A percentile compares a stretch with the other conserved stretches of the same genome.
phyloP scores from a whole-genome alignment of 1,140 invertebrate species.

The Zophobas morio region DNA sequence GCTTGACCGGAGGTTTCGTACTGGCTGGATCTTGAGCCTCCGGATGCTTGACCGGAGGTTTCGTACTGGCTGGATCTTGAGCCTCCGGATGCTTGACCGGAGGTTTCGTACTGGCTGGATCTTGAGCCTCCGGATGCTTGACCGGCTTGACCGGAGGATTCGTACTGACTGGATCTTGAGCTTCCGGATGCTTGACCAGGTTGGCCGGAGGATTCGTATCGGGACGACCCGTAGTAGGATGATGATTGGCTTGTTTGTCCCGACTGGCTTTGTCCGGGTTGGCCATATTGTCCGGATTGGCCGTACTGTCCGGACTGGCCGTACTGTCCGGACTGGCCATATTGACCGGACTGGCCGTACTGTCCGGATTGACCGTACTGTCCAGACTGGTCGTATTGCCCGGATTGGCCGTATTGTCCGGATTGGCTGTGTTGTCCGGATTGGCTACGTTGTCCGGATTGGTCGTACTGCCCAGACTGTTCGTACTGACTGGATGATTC shows the following conservation, averaged over 20 bases:
- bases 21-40: neutral
- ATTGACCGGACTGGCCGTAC: neutral
- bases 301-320: neutral
- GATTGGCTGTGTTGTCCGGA: neutral
- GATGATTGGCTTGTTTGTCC: neutral
- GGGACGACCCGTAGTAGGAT: neutral
- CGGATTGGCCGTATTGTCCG: neutral
- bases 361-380: constrained; percentile 6
- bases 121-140: neutral
- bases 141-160: neutral
- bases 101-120: neutral
- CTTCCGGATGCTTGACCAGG: neutral
- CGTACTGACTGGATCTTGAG: neutral
- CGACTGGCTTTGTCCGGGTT: neutral
- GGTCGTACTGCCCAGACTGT: neutral
- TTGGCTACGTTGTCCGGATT: neutral
- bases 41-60: too few relatives aligned
- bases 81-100: neutral
- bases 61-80: neutral
- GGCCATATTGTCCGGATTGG: neutral
- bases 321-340: neutral
- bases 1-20: neutral
- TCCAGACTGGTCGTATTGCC: neutral
- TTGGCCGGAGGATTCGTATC: neutral
- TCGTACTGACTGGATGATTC: constrained; percentile 2